These are phyloP conservation scores for Ctenopoma kingsleyae DNA, from an alignment of 2,797 vertebrate species.

Conservation along the genomic window DNA sequence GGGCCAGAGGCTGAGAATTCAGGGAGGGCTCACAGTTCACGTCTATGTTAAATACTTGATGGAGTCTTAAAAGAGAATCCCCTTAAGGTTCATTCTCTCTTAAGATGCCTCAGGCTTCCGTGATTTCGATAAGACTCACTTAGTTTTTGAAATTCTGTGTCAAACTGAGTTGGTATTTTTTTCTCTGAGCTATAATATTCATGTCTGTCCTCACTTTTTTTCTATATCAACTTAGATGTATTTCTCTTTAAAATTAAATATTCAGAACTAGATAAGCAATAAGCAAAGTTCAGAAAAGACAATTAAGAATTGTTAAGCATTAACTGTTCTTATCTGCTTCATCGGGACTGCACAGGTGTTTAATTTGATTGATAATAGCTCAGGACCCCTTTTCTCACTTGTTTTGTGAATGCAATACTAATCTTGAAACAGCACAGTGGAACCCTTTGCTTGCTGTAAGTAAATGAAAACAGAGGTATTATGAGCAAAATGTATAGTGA, in stretches of 20 bases:
- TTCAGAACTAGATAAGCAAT: neutral
- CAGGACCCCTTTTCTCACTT: too few species aligned
- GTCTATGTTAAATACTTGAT: conserved; percentile 69
- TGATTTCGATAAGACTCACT: conserved; percentile 16
- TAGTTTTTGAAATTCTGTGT: conserved; percentile 16
- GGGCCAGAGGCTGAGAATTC: conserved; percentile 54
- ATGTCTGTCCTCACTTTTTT: conserved; percentile 17
- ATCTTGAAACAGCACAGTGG: neutral
- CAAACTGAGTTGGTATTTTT: conserved; percentile 24
- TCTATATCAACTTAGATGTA: neutral
- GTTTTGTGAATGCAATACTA: too few species aligned
- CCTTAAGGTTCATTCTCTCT: conserved; percentile 44
- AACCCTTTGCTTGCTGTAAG: neutral
- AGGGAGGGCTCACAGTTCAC: conserved; percentile 55
- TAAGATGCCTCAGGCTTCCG: conserved; percentile 46
- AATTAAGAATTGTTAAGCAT: neutral
- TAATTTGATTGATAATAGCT: conserved; percentile 17
- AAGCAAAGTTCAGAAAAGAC: neutral
- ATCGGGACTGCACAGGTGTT: conserved; percentile 12
- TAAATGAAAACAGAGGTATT: neutral
- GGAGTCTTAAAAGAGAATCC: conserved; percentile 62
- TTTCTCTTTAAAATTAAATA: neutral
- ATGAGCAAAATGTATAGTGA: neutral
- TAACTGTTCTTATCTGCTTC: conserved; percentile 2
- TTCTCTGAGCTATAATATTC: conserved; percentile 1